Evolutionary conservation across 2,113 vertebrate genomes (phyloP).

Genomic region (Loxodonta africana): DNA sequence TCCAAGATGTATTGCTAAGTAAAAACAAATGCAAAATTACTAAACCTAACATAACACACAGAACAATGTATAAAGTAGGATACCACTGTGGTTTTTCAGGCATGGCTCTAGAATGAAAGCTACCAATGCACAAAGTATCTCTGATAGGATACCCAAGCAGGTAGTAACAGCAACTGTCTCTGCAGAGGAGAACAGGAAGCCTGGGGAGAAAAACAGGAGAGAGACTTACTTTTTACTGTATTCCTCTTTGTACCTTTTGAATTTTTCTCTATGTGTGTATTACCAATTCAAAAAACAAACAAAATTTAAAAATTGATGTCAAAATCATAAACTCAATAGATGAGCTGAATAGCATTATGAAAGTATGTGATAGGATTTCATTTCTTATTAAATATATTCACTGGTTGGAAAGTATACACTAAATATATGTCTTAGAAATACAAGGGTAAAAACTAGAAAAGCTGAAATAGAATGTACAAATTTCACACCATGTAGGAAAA

Average conservation of each 20-base stretch:
- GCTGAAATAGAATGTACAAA: conserved; percentile 4
- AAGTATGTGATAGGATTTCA: not conserved
- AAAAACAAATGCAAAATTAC: conserved; percentile 33
- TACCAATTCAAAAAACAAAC: not conserved
- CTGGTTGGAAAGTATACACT: conserved; percentile 19
- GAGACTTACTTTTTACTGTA: not conserved
- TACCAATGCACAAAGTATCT: not conserved
- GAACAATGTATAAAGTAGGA: not conserved
- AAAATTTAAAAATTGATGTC: not conserved
- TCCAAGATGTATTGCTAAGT: not conserved
- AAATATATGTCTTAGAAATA: conserved; percentile 29
- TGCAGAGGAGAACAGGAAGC: not conserved
- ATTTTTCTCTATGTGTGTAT: not conserved
- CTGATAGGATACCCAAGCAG: not conserved
- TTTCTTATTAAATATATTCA: conserved; percentile 16
- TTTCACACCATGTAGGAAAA: conserved; percentile 11
- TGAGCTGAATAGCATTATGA: not conserved
- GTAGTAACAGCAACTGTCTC: not conserved
- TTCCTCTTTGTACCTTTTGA: not conserved
- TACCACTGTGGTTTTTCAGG: not conserved
- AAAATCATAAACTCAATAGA: not conserved
- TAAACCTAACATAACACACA: not conserved
- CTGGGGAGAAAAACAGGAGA: not conserved
- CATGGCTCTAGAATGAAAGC: not conserved
- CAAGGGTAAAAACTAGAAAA: conserved; percentile 5